Evolutionary conservation across 2,888 invertebrate species (phyloP).

Genomic region (Chalcis sispes): DNA sequence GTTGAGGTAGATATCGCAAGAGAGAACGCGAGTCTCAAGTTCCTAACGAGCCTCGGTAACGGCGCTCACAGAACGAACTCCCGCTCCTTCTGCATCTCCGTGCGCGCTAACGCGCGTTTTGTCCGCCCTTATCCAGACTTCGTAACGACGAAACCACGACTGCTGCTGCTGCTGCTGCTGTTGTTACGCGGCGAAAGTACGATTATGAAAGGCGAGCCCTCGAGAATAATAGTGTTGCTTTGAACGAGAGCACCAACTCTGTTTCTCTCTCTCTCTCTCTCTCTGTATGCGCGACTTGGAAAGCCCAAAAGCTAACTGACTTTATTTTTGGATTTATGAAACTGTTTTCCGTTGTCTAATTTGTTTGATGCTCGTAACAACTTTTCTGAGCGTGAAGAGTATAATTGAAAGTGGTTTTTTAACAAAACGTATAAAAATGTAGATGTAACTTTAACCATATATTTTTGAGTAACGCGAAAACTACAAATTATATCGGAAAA

Average conservation of each 20-base stretch:
- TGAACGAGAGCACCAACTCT: background rate
- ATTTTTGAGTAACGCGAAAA: background rate
- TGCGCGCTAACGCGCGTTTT: constrained; percentile 1
- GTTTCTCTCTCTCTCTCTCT: too few species aligned
- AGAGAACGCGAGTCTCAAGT: constrained; percentile 67
- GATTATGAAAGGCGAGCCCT: constrained; percentile 39
- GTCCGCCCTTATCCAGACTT: background rate
- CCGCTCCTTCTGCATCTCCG: constrained; percentile 60
- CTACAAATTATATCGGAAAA: background rate
- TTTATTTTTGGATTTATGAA: too few species aligned
- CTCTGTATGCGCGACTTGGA: too few species aligned
- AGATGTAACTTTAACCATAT: too few species aligned
- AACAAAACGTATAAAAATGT: too few species aligned
- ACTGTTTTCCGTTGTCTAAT: too few species aligned
- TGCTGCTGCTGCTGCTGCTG: background rate
- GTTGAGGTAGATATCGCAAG: constrained; percentile 19
- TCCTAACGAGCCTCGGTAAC: constrained; percentile 66
- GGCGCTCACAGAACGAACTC: constrained; percentile 68
- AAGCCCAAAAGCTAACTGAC: too few species aligned
- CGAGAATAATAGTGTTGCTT: background rate
- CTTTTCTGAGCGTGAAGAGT: too few species aligned
- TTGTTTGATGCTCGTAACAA: too few species aligned
- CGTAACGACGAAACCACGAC: constrained; percentile 15
- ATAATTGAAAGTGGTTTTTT: too few species aligned
- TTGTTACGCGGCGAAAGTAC: background rate